phyloP scores from a whole-genome alignment of 1,140 invertebrate genomes.

The Ridgeia piscesae region DNA sequence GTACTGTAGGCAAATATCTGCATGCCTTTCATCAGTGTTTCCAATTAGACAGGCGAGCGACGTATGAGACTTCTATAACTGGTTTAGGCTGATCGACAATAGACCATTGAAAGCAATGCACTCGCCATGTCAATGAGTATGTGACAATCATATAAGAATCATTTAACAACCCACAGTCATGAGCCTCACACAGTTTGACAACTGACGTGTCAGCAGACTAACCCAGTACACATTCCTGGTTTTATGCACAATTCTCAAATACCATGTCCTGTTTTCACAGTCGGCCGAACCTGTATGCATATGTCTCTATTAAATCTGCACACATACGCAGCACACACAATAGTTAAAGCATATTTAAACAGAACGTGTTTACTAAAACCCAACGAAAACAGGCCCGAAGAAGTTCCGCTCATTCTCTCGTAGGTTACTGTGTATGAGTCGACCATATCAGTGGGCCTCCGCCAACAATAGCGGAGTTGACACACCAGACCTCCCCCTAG shows the following conservation, averaged over 20 bases:
- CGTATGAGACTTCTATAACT: background rate
- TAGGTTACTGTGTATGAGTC: background rate
- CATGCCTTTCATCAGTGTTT: background rate
- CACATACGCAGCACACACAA: background rate
- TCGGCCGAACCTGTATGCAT: background rate
- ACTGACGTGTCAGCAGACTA: background rate
- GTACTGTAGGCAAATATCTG: background rate
- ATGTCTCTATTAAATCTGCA: background rate
- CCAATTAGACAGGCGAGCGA: background rate
- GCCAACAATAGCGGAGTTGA: background rate
- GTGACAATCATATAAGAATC: background rate
- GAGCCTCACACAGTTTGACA: background rate
- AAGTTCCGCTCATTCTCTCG: background rate
- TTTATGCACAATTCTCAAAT: background rate
- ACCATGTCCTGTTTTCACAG: background rate
- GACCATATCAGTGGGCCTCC: background rate
- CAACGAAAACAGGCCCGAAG: background rate
- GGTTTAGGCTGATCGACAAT: background rate
- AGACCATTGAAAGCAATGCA: background rate
- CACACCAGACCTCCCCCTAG: background rate
- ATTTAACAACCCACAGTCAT: background rate
- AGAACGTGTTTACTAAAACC: slow-evolving; percentile 4
- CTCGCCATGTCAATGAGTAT: background rate
- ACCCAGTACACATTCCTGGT: background rate
- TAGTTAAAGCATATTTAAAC: background rate